phyloP scores from a whole-genome alignment of 2,888 invertebrate species.

The Sarcophaga rosellei region DNA sequence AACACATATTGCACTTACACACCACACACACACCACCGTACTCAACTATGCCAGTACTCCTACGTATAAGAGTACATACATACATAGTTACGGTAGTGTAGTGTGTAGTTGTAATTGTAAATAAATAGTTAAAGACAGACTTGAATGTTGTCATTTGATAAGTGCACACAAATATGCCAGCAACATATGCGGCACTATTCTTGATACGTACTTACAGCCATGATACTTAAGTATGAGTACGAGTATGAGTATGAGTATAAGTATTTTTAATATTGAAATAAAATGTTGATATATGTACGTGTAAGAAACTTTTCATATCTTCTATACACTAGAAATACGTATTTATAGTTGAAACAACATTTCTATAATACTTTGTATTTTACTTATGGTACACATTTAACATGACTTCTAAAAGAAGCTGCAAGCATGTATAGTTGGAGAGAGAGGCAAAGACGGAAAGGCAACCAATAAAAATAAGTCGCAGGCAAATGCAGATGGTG shows the following conservation, averaged over 20 bases:
- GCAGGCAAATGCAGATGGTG: slow-evolving; percentile 30
- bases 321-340: background rate
- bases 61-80: too few relatives aligned
- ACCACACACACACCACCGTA: background rate
- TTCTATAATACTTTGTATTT: slow-evolving; percentile 26
- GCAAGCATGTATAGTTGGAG: background rate
- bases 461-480: slow-evolving; percentile 19
- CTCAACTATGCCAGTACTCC: background rate
- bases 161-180: slow-evolving; percentile 65
- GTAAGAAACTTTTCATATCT: slow-evolving; percentile 2
- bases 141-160: slow-evolving; percentile 60
- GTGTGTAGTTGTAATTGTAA: slow-evolving; percentile 21
- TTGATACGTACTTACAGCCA: slow-evolving; percentile 17
- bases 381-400: slow-evolving; percentile 2
- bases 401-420: slow-evolving; percentile 38
- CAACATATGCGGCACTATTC: slow-evolving; percentile 52
- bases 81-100: background rate
- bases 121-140: slow-evolving; percentile 55
- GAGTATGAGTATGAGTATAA: slow-evolving; percentile 7
- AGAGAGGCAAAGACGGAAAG: slow-evolving; percentile 3
- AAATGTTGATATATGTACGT: slow-evolving; percentile 22
- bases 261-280: slow-evolving; percentile 64
- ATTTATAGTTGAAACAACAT: background rate
- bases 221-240: too few relatives aligned
- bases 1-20: slow-evolving; percentile 14